These are phyloP conservation scores for Plecotus auritus DNA, from an alignment of 2,113 vertebrate species.

Conservation along the genomic window DNA sequence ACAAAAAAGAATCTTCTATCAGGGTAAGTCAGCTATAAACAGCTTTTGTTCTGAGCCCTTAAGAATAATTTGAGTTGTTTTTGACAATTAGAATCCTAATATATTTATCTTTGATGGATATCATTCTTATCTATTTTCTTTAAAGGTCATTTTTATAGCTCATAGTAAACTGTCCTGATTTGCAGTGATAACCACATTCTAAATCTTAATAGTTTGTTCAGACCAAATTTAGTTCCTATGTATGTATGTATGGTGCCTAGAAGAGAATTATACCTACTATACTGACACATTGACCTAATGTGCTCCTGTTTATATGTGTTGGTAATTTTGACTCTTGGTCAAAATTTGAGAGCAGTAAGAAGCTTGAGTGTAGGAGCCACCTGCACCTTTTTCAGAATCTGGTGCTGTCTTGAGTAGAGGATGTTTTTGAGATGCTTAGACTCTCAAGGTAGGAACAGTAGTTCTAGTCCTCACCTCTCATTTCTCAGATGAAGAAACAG, in stretches of 20 bases:
- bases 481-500: not conserved
- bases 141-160: not conserved
- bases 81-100: not conserved
- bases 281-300: not conserved
- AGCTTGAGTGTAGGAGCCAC: not conserved
- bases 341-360: not conserved
- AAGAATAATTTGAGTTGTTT: not conserved
- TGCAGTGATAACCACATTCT: not conserved
- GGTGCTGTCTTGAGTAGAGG: not conserved
- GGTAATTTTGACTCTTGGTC: not conserved
- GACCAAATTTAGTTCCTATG: not conserved
- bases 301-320: not conserved
- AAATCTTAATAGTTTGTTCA: not conserved
- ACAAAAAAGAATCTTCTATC: not conserved
- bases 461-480: not conserved
- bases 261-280: not conserved
- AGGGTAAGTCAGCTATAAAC: not conserved
- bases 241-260: not conserved
- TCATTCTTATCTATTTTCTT: not conserved
- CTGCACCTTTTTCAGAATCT: not conserved
- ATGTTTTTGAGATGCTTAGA: not conserved
- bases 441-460: not conserved
- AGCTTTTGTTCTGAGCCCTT: constrained; percentile 6
- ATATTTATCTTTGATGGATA: not conserved
- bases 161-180: not conserved